Conservation (phyloP, 2,888 invertebrate genomes). For the Lycophotia porphyrea region DNA sequence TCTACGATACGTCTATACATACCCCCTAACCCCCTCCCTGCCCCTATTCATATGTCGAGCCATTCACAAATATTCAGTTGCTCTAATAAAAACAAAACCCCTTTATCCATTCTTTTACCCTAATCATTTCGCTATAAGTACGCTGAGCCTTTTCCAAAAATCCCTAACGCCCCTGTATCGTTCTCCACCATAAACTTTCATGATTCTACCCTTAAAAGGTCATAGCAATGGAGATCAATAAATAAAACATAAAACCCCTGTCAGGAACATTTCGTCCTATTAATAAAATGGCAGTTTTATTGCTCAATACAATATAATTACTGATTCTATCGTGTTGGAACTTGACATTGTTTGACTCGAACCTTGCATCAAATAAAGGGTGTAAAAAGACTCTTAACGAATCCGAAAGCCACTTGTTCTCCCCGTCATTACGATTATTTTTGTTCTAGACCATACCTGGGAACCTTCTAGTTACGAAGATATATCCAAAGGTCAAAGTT, state of each 20-base stretch:
- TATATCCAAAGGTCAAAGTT: too few species aligned
- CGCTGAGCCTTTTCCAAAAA: background rate
- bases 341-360: conserved; percentile 11
- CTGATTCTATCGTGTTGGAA: conserved; percentile 35
- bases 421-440: too few species aligned
- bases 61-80: too few species aligned
- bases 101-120: too few species aligned
- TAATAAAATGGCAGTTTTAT: conserved; percentile 66
- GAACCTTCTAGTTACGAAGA: too few species aligned
- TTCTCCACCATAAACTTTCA: conserved; percentile 22
- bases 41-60: too few species aligned
- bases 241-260: conserved; percentile 61
- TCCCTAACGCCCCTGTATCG: background rate
- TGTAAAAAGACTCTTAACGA: too few species aligned
- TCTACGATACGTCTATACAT: too few species aligned
- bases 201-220: conserved; percentile 42
- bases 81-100: background rate
- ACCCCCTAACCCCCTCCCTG: too few species aligned
- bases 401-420: too few species aligned
- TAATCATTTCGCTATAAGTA: background rate
- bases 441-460: too few species aligned
- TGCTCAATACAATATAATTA: conserved; percentile 51
- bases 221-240: conserved; percentile 58
- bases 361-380: too few species aligned
- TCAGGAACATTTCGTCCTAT: conserved; percentile 50